Conservation (phyloP, 1,140 invertebrate species). For the Atta texana region DNA sequence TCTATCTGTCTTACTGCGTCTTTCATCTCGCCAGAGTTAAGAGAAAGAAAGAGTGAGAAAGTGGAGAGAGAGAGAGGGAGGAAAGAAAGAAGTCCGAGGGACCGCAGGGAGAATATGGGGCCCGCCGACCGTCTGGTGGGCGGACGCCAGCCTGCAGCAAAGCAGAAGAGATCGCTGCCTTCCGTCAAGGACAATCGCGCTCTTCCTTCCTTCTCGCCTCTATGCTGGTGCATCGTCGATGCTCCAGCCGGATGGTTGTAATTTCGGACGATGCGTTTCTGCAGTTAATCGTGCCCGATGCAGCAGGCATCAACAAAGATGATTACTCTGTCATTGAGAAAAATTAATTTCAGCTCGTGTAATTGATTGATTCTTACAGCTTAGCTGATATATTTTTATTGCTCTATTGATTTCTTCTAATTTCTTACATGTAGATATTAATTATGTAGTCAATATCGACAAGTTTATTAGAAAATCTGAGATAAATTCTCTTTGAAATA, state of each 20-base stretch:
- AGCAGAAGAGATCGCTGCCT: slow-evolving; percentile 72
- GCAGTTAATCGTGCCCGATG: slow-evolving; percentile 34
- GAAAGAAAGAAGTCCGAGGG: slow-evolving; percentile 3
- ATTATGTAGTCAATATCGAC: not conserved
- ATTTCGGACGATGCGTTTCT: slow-evolving; percentile 56
- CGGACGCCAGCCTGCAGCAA: slow-evolving; percentile 68
- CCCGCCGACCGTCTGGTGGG: slow-evolving; percentile 73
- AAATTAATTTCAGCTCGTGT: slow-evolving; percentile 19
- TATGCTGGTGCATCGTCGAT: slow-evolving; percentile 32
- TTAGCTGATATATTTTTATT: not conserved
- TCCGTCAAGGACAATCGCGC: slow-evolving; percentile 72
- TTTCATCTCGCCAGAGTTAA: slow-evolving; percentile 19
- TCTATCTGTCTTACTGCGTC: slow-evolving; percentile 41
- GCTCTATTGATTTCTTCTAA: not conserved
- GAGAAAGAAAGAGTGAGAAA: slow-evolving; percentile 25
- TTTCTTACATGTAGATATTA: not conserved
- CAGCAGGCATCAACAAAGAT: not conserved
- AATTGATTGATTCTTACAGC: not conserved
- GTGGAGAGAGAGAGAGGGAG: not conserved
- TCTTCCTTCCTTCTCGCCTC: slow-evolving; percentile 60
- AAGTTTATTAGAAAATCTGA: not conserved
- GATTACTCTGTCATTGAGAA: slow-evolving; percentile 29
- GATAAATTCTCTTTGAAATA: not conserved
- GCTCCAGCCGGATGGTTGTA: slow-evolving; percentile 43
- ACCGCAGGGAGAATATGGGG: slow-evolving; percentile 24